phyloP scores from a whole-genome alignment of 2,797 vertebrate species.

The Alauda arvensis region DNA sequence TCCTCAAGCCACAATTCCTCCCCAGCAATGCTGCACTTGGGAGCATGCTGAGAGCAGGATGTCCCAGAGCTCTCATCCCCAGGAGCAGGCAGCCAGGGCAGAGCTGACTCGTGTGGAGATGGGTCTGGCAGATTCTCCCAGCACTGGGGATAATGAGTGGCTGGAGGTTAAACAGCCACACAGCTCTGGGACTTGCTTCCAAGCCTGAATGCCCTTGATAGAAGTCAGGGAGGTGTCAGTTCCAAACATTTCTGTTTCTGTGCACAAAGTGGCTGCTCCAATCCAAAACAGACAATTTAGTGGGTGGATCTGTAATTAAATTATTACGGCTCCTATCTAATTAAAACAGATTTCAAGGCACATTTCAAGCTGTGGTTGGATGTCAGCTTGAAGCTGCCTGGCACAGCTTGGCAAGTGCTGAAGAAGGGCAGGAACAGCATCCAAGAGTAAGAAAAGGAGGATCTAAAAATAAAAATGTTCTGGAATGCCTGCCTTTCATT shows the following conservation, averaged over 20 bases:
- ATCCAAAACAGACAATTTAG: slow-evolving; percentile 51
- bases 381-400: slow-evolving; percentile 41
- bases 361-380: slow-evolving; percentile 56
- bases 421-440: slow-evolving; percentile 16
- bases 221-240: background rate
- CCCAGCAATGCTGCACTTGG: accelerated
- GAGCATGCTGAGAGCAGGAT: background rate
- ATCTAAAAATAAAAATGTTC: slow-evolving; percentile 18
- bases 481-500: background rate
- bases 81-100: background rate
- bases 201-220: background rate
- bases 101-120: background rate
- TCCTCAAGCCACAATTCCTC: background rate
- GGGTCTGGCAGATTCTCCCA: background rate
- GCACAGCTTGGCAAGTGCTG: background rate
- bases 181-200: background rate
- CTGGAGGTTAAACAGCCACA: slow-evolving; percentile 10
- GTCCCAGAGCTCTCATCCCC: background rate
- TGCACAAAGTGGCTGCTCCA: slow-evolving; percentile 37
- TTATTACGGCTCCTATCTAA: slow-evolving; percentile 58
- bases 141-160: background rate
- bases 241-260: slow-evolving; percentile 33
- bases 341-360: slow-evolving; percentile 60
- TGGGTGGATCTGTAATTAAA: slow-evolving; percentile 61
- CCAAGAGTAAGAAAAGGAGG: slow-evolving; percentile 1